Percentiles rank a stretch among this genome's conserved stretches.
phyloP scores from a whole-genome alignment of 2,888 invertebrate genomes.

The Acronicta aceris region DNA sequence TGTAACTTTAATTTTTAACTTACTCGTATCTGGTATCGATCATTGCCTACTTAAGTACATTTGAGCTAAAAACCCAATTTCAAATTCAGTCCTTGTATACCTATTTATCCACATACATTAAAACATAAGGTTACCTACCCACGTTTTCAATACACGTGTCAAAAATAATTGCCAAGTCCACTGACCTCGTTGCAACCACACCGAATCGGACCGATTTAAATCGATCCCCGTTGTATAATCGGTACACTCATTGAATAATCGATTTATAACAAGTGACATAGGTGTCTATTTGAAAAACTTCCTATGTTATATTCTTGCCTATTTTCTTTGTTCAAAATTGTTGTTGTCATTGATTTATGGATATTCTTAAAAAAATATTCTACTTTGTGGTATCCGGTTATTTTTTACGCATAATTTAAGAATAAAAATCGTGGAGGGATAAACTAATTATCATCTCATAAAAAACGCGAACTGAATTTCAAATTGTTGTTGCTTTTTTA shows the following conservation, averaged over 20 bases:
- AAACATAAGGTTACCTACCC: constrained; percentile 6
- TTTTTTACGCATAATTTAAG: neutral
- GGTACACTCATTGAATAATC: constrained; percentile 53
- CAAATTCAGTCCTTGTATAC: neutral
- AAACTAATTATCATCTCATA: constrained; percentile 8
- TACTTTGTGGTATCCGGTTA: constrained; percentile 14
- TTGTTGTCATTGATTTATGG: constrained; percentile 28
- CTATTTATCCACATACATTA: neutral
- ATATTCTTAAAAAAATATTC: constrained; percentile 27
- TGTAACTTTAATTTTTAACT: too few species aligned
- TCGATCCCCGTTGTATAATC: constrained; percentile 54
- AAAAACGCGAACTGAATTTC: neutral
- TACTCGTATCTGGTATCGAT: neutral
- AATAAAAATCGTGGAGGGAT: neutral
- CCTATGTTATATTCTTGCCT: constrained; percentile 5
- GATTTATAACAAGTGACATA: constrained; percentile 55
- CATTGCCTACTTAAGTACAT: neutral
- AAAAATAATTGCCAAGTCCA: constrained; percentile 50
- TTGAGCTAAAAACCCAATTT: neutral
- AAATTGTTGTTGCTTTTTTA: too few species aligned
- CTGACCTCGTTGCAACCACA: constrained; percentile 48
- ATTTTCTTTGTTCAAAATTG: constrained; percentile 42
- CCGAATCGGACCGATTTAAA: constrained; percentile 46
- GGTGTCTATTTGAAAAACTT: constrained; percentile 31
- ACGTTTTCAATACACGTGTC: constrained; percentile 41